These are phyloP conservation scores for Priocnemis perturbator DNA, from an alignment of 2,888 invertebrate genomes.

Conservation along the genomic window DNA sequence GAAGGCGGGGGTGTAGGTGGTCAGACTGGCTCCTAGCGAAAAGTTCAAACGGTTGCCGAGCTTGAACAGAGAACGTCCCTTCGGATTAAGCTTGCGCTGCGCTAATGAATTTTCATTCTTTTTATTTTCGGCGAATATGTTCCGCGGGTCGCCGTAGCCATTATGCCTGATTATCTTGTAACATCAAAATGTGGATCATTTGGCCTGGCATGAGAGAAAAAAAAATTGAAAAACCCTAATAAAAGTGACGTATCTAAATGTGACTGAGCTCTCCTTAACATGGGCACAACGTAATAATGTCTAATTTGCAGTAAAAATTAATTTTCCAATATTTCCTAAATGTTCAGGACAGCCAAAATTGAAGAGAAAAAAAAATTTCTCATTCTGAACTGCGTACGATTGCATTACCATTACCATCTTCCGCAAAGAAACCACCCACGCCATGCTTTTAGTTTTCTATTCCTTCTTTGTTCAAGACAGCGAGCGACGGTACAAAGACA, in stretches of 20 bases:
- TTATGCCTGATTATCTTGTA: conserved; percentile 23
- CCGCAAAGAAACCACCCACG: not conserved
- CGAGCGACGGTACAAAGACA: conserved; percentile 26
- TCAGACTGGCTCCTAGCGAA: conserved; percentile 62
- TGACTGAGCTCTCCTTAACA: too few relatives aligned
- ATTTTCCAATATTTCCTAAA: too few relatives aligned
- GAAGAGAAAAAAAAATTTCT: too few relatives aligned
- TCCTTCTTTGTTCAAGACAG: conserved; percentile 23
- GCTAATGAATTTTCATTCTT: conserved; percentile 44
- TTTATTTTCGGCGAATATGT: conserved; percentile 13
- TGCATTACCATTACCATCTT: too few relatives aligned
- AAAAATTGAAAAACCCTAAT: too few relatives aligned
- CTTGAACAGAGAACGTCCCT: conserved; percentile 47
- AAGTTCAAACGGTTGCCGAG: conserved; percentile 63
- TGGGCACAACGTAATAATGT: too few relatives aligned
- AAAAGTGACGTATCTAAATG: too few relatives aligned
- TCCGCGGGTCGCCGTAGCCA: not conserved
- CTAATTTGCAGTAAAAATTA: too few relatives aligned
- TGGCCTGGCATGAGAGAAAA: too few relatives aligned
- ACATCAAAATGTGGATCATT: not conserved
- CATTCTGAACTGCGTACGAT: too few relatives aligned
- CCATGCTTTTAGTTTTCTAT: not conserved
- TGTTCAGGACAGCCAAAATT: too few relatives aligned
- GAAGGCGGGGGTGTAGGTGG: conserved; percentile 60
- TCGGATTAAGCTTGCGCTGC: conserved; percentile 40